Conservation (phyloP, 2,797 vertebrate genomes). For the Sitta carolinensis region DNA sequence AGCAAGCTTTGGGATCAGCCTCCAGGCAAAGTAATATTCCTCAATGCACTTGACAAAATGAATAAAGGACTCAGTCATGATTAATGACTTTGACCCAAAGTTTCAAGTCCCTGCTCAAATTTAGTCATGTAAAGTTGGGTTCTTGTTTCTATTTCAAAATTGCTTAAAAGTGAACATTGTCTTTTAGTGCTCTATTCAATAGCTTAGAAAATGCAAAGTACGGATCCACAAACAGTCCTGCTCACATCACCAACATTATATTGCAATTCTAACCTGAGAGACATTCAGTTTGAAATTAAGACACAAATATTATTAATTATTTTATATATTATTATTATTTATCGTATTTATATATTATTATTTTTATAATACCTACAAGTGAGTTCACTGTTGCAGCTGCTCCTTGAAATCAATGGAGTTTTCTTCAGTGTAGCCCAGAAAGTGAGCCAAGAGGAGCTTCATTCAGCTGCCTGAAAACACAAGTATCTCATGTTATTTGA, state of each 20-base stretch:
- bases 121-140: not conserved
- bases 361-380: not conserved
- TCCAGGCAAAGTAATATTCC: conserved; percentile 8
- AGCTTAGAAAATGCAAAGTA: not conserved
- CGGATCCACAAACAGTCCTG: not conserved
- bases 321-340: too few species aligned
- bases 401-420: not conserved
- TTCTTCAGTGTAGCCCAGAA: not conserved
- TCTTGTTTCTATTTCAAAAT: not conserved
- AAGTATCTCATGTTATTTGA: not conserved
- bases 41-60: conserved; percentile 35
- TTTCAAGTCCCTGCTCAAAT: not conserved
- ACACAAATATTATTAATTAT: not conserved
- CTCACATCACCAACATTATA: not conserved
- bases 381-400: not conserved
- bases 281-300: not conserved
- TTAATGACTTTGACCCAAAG: conserved; percentile 36
- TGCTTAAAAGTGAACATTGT: not conserved
- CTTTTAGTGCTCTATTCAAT: not conserved
- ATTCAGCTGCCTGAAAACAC: not conserved
- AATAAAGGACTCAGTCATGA: conserved; percentile 15
- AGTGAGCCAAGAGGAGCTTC: not conserved
- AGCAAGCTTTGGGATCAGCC: not conserved
- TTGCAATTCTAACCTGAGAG: not conserved
- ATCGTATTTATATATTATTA: not conserved